A percentile compares a stretch with the other conserved stretches of the same genome.
These are phyloP conservation scores for Dinothrombium tinctorium DNA, from an alignment of 1,140 invertebrate species.

Conservation along the genomic window DNA sequence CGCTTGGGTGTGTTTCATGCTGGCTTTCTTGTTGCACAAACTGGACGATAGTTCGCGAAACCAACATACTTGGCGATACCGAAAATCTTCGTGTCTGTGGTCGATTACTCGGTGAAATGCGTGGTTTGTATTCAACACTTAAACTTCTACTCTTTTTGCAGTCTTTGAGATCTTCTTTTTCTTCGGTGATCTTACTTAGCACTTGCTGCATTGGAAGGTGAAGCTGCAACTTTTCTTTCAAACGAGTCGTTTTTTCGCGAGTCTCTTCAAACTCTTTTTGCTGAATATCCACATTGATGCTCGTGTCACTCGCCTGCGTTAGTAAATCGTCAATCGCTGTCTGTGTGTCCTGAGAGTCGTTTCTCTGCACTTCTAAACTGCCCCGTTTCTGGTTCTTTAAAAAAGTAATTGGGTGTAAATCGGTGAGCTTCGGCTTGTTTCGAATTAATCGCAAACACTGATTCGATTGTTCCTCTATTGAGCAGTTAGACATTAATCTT, in stretches of 20 bases:
- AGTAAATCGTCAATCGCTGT: neutral
- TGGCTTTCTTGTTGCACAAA: neutral
- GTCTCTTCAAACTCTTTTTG: neutral
- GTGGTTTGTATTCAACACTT: slow-evolving; percentile 10
- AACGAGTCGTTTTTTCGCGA: neutral
- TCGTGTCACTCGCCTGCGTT: neutral
- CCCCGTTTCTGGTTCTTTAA: neutral
- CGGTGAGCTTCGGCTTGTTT: neutral
- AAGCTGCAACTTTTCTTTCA: neutral
- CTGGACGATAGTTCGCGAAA: neutral
- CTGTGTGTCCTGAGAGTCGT: slow-evolving; percentile 1
- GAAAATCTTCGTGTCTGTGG: slow-evolving; percentile 8
- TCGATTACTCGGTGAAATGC: neutral
- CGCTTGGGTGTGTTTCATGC: slow-evolving; percentile 12
- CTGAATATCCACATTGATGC: neutral
- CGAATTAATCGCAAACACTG: slow-evolving; percentile 4
- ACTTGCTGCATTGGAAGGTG: no score
- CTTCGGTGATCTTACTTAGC: no score
- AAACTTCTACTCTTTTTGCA: slow-evolving; percentile 7
- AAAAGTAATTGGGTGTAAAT: slow-evolving; percentile 6
- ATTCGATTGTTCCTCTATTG: neutral
- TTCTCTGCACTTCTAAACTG: neutral
- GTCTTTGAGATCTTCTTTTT: slow-evolving; percentile 1
- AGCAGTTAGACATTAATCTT: slow-evolving; percentile 2
- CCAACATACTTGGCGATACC: slow-evolving; percentile 2